These are phyloP conservation scores for Pelobates fuscus DNA, from an alignment of 2,113 vertebrate genomes.

Conservation along the genomic window DNA sequence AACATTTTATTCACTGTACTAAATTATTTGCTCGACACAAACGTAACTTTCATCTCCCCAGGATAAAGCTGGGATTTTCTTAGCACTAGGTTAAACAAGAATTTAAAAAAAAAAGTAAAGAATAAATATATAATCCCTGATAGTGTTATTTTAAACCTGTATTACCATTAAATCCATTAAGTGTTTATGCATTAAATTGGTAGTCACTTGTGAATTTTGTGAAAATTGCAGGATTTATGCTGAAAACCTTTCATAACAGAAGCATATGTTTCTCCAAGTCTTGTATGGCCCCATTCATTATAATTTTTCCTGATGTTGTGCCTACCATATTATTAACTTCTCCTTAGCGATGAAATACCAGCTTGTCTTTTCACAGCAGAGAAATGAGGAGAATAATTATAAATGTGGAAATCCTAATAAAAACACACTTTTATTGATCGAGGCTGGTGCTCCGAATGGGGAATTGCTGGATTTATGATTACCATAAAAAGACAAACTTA, in stretches of 20 bases:
- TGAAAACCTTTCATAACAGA: conserved; percentile 76
- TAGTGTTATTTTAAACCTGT: conserved; percentile 45
- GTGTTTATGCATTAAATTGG: conserved; percentile 79
- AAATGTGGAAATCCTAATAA: conserved; percentile 79
- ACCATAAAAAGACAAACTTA: conserved; percentile 67
- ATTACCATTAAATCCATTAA: conserved; percentile 78
- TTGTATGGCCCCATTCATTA: conserved; percentile 83
- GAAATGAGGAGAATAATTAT: conserved; percentile 78
- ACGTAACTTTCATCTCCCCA: too few relatives aligned
- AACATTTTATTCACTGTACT: too few relatives aligned
- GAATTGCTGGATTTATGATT: conserved; percentile 72
- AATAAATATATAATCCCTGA: neutral
- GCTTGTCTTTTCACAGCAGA: conserved; percentile 75
- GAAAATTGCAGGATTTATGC: conserved; percentile 74
- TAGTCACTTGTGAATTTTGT: conserved; percentile 76
- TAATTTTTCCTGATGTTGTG: conserved; percentile 84
- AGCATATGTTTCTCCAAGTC: conserved; percentile 71
- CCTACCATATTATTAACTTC: conserved; percentile 82
- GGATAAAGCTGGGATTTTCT: too few relatives aligned
- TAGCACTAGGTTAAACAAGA: too few relatives aligned
- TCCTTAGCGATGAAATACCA: conserved; percentile 77
- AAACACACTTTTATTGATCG: conserved; percentile 77
- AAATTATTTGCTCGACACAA: too few relatives aligned
- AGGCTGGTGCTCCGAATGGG: conserved; percentile 68
- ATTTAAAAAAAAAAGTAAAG: neutral